phyloP scores from a whole-genome alignment of 2,888 invertebrate genomes.

The Acleris emargana region DNA sequence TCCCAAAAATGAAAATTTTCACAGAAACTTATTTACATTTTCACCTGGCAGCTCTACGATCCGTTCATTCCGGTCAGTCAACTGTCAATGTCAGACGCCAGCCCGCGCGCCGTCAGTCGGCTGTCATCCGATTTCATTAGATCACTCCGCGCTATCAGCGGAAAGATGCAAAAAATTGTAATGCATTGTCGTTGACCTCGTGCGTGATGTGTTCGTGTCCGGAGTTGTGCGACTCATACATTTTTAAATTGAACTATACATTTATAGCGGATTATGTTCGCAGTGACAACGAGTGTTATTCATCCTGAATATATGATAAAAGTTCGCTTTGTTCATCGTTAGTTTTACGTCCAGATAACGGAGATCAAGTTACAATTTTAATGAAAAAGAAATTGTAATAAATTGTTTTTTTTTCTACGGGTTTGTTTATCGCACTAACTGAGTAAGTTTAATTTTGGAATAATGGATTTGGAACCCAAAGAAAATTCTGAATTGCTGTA shows the following conservation, averaged over 20 bases:
- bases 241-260: slow-evolving; percentile 15
- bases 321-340: slow-evolving; percentile 27
- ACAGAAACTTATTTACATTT: too few relatives aligned
- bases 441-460: slow-evolving; percentile 19
- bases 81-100: neutral
- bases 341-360: slow-evolving; percentile 22
- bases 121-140: slow-evolving; percentile 5
- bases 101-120: neutral
- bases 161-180: slow-evolving; percentile 15
- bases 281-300: neutral
- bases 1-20: too few relatives aligned
- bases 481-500: slow-evolving; percentile 67
- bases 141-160: slow-evolving; percentile 23
- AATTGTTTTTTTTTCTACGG: slow-evolving; percentile 9
- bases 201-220: slow-evolving; percentile 21
- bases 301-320: slow-evolving; percentile 19
- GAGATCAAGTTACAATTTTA: slow-evolving; percentile 35
- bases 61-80: too few relatives aligned
- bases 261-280: slow-evolving; percentile 7
- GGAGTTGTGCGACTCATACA: slow-evolving; percentile 8
- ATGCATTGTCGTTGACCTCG: slow-evolving; percentile 16
- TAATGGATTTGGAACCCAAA: slow-evolving; percentile 61
- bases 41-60: too few relatives aligned
- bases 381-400: slow-evolving; percentile 21
- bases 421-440: slow-evolving; percentile 7